These are phyloP conservation scores for Chaetorhynchus papuensis DNA, from an alignment of 2,113 vertebrate species.

Conservation along the genomic window DNA sequence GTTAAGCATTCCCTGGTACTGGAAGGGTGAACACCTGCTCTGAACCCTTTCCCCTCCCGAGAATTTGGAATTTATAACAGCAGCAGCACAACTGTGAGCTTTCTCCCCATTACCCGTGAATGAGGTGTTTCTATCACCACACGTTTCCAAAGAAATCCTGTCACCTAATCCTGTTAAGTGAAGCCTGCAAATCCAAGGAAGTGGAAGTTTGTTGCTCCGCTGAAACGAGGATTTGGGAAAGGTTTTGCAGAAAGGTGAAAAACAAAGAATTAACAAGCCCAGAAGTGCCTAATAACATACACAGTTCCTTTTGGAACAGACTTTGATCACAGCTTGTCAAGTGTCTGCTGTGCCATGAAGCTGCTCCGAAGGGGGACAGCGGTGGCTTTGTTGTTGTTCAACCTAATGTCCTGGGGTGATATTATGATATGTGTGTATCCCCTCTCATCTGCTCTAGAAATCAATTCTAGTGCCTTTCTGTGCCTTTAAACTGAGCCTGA, in stretches of 20 bases:
- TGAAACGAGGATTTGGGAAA: background rate
- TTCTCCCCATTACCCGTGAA: background rate
- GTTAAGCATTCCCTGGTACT: background rate
- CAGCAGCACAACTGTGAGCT: background rate
- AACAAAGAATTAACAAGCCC: background rate
- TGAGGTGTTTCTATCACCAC: slow-evolving; percentile 46
- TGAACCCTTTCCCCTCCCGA: background rate
- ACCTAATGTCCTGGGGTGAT: too few species aligned
- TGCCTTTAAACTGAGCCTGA: too few species aligned
- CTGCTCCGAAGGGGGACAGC: background rate
- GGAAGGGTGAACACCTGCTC: background rate
- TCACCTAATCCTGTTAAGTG: slow-evolving; percentile 28
- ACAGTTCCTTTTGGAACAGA: background rate
- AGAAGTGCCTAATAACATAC: background rate
- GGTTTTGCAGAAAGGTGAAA: background rate
- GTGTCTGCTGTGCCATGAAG: background rate
- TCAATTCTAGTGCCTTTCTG: too few species aligned
- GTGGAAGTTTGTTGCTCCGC: background rate
- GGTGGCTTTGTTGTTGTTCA: background rate
- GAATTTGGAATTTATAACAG: background rate
- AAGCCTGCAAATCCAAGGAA: slow-evolving; percentile 31
- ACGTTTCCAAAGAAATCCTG: slow-evolving; percentile 37
- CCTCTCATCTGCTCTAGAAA: too few species aligned
- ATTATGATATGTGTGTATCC: too few species aligned
- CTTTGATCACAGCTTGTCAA: background rate